These are phyloP conservation scores for Discoglossus pictus DNA, from an alignment of 2,797 vertebrate genomes.

Conservation along the genomic window DNA sequence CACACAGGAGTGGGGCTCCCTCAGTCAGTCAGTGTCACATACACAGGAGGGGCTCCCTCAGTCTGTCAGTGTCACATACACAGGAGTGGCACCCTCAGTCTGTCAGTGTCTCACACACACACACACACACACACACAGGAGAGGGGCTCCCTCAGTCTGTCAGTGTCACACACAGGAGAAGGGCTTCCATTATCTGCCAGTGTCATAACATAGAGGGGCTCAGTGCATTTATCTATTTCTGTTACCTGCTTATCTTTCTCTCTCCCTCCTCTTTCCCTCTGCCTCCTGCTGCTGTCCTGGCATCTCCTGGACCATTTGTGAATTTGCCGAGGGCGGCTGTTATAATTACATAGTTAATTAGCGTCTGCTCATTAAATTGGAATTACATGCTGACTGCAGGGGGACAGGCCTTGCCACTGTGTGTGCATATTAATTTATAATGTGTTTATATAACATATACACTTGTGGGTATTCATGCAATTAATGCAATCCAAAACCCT, in stretches of 20 bases:
- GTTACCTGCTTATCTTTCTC: constrained; percentile 61
- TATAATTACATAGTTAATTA: constrained; percentile 42
- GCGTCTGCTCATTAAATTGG: constrained; percentile 39
- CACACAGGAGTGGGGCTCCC: no score
- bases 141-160: no score
- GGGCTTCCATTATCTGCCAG: constrained; percentile 59
- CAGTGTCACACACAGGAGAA: no score
- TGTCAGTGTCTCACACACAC: no score
- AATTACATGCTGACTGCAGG: constrained; percentile 17
- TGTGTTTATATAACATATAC: constrained; percentile 37
- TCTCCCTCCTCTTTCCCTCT: constrained; percentile 52
- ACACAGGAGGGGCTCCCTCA: no score
- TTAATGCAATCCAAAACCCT: constrained; percentile 16
- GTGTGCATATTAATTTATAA: constrained; percentile 26
- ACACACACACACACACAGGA: no score
- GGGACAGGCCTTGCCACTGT: neutral
- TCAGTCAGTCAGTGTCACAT: no score
- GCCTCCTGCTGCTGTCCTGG: constrained; percentile 53
- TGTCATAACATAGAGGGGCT: constrained; percentile 63
- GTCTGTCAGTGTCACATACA: no score
- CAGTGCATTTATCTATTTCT: constrained; percentile 62
- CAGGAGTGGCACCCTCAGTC: no score
- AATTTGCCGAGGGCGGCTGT: constrained; percentile 43
- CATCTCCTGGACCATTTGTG: constrained; percentile 53
- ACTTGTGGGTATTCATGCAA: constrained; percentile 43